These are phyloP conservation scores for Capromys pilorides DNA, from an alignment of 2,797 vertebrate genomes.

Conservation along the genomic window DNA sequence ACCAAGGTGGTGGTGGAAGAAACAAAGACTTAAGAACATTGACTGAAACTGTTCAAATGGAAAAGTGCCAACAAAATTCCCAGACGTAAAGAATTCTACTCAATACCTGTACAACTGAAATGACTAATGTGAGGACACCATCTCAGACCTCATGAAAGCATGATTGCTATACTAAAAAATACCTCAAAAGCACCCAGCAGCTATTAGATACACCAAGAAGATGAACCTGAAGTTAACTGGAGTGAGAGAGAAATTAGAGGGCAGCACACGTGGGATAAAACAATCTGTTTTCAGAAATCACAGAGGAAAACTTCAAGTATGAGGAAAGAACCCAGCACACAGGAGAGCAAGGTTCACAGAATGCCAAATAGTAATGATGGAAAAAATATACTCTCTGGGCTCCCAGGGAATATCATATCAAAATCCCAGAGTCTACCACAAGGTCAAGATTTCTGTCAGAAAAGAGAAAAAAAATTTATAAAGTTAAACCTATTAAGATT, in stretches of 20 bases:
- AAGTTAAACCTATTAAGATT: not conserved
- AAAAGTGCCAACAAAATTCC: not conserved
- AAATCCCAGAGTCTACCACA: not conserved
- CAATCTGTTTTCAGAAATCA: not conserved
- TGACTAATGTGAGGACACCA: not conserved
- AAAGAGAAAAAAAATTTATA: not conserved
- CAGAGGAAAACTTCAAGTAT: not conserved
- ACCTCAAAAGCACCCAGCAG: not conserved
- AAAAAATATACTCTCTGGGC: not conserved
- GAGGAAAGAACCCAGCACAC: not conserved
- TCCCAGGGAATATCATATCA: too few species aligned
- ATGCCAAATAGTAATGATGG: not conserved
- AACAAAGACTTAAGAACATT: not conserved
- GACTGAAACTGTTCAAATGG: not conserved
- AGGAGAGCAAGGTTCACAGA: not conserved
- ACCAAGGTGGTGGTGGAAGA: not conserved
- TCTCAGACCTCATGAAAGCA: not conserved
- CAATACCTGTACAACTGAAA: not conserved
- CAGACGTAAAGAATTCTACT: not conserved
- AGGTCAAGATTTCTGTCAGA: not conserved
- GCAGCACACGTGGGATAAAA: not conserved
- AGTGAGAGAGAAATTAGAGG: not conserved
- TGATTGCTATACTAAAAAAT: not conserved
- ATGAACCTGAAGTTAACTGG: not conserved
- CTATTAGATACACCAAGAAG: not conserved